Evolutionary conservation across 2,113 vertebrate species (phyloP), one percentile per base, ranked within the genome.

Genomic region (Eurystomus gularis): DNA sequence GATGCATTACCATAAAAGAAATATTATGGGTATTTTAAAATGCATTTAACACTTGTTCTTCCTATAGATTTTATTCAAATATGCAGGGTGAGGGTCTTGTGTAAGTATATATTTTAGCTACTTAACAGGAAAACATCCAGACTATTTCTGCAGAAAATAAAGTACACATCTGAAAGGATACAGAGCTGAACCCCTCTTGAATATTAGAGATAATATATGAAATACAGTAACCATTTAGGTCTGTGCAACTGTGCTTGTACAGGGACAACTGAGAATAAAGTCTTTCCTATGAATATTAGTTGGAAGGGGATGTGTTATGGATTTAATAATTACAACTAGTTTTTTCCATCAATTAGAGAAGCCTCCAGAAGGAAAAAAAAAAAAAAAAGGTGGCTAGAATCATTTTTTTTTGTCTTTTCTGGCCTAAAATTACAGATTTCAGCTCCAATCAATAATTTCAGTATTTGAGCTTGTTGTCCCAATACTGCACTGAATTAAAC

Each of bases 241-340:
- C 65, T 60, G 9, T 57, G 26, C 23, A 48, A 40, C 6, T 86
- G 26, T 6, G 60, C 11, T 73, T 52, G 6, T 51, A 62, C 29
- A 64, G 11, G 9, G 8, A 76, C 9, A 92, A 54, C 8, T 31
- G 20, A 80, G 55, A 66, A 72, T 18, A 51, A 78, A 70, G 15
- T 33, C 19, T 42, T 95, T 82, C 46, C 48, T 82, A 13, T 52
- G 46, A 66, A 60, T 58, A 48, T 60, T 80, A 82, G n/a, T 46
- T 6, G 3, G 31, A 93, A 61, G 20, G 9, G 73, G 14, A 49
- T 54, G 31, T 1, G 3, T 85, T 80, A 81, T 48, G 55, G 23
- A 78, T 83, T 86, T 88, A 95, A 76, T 54, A 89, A 93, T 72
- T 78, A 68, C 35, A 85, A 58, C 61, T 66, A 86, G 25, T 8